Percentiles rank a stretch among this genome's conserved stretches.
Evolutionary conservation across 2,797 vertebrate species (phyloP).

Genomic region (Eurystomus glaucurus): DNA sequence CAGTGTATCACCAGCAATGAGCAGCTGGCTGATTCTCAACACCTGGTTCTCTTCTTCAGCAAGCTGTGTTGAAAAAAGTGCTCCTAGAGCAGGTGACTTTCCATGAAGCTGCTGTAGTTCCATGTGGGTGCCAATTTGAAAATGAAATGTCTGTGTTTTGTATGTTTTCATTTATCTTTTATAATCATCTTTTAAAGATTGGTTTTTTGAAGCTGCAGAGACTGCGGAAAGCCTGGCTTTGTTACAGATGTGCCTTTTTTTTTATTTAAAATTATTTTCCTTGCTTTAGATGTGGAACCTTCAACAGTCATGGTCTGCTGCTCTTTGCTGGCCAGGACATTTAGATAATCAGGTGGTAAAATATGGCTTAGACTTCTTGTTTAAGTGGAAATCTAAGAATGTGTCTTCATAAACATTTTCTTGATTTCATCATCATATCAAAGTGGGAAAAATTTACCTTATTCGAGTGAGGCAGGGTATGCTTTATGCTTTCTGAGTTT

Average conservation of each 20-base stretch:
- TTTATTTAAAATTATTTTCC: neutral
- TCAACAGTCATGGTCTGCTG: neutral
- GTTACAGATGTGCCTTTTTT: neutral
- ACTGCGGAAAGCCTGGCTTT: neutral
- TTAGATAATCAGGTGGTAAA: neutral
- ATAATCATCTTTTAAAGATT: neutral
- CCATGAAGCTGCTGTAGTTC: neutral
- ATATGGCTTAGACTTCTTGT: neutral
- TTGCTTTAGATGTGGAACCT: neutral
- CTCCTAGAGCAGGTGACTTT: neutral
- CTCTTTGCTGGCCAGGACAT: neutral
- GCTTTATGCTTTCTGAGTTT: neutral
- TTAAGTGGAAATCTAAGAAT: neutral
- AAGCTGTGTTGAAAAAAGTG: neutral
- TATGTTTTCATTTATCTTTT: constrained; percentile 12
- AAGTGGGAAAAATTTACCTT: neutral
- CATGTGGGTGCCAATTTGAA: neutral
- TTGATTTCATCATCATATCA: neutral
- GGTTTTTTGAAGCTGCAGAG: neutral
- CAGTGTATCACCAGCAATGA: neutral
- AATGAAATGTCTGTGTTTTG: constrained; percentile 8
- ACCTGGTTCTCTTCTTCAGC: neutral
- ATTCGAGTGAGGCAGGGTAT: neutral
- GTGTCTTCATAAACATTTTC: neutral
- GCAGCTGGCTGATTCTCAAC: neutral